Percentiles rank a stretch among this genome's conserved stretches.
These are phyloP conservation scores for Clarias platycephalus DNA, from an alignment of 2,797 vertebrate species.

Conservation along the genomic window DNA sequence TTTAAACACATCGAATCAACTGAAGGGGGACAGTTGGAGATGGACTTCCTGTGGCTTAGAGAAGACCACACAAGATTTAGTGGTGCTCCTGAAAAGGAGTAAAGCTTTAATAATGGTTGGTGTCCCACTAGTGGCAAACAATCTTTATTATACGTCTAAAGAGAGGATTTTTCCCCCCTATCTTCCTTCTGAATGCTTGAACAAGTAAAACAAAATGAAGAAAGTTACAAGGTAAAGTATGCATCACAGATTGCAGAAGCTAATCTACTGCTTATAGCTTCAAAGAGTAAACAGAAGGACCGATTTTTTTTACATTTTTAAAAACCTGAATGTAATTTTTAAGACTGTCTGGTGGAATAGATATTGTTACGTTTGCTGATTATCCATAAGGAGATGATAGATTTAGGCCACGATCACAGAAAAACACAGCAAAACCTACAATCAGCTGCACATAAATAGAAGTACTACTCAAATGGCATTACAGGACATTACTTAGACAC, in stretches of 20 bases:
- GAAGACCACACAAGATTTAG: constrained; percentile 76
- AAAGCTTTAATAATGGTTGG: constrained; percentile 67
- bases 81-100: constrained; percentile 50
- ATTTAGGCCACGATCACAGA: not conserved
- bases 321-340: not conserved
- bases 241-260: not conserved
- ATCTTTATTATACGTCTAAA: constrained; percentile 45
- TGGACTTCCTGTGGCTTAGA: constrained; percentile 93
- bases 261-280: constrained; percentile 5
- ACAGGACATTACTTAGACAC: no score
- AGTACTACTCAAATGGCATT: not conserved
- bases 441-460: not conserved
- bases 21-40: constrained; percentile 81
- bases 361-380: not conserved
- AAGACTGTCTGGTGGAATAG: not conserved
- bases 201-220: constrained; percentile 32
- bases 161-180: constrained; percentile 35
- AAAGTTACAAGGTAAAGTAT: constrained; percentile 25
- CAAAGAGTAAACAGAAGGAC: constrained; percentile 15
- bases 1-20: constrained; percentile 97
- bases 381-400: not conserved
- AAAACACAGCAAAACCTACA: not conserved
- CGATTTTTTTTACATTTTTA: not conserved
- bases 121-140: constrained; percentile 59
- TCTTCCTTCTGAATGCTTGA: constrained; percentile 28